Evolutionary conservation across 1,140 invertebrate species (phyloP), one percentile per base, ranked within the genome.

Genomic region (Drosophila tropicalis): DNA sequence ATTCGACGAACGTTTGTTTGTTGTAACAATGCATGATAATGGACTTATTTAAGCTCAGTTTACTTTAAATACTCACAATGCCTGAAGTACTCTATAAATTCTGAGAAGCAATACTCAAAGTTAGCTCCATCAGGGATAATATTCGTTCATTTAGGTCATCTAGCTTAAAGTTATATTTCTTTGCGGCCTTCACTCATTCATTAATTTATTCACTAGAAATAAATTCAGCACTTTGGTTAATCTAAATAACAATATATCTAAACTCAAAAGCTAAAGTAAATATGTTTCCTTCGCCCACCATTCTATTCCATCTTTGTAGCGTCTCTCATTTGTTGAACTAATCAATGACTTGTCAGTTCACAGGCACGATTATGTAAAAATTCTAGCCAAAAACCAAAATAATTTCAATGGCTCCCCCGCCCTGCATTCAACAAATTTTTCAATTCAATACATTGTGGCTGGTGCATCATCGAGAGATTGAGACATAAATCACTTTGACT

Each of bases 401-500:
- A 19, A 47, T 51, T 51, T 12, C 17, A 51, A 4, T 10, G 17
- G 44, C 17, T 12, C 9, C 12, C 12, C 36, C 10, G 10, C 12
- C 12, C 12, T 9, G 3, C 4, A 22, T 51, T 51, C 17, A 0
- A 51, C 1, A 22, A 10, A 17, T 19, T 4, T 22, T 12, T 22
- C 19, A 19, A 22, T 51, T 6, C 17, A 12, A 51, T 9, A 22
- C 44, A 51, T 51, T 51, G 44, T 51, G 44, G 44, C 44, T 51
- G 17, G 44, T 51, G 44, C 10, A 51, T 51, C 10, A 51, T 51
- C 17, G 44, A 4, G 10, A 51, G 9, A 51, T 51, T 51, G 44
- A 34, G 12, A 40, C 80, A 84, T 83, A 83, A 83, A 84, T 83
- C 80, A 83, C 73, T 72, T 64, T 70, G 80, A 83, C 72, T 84